Percentiles rank a stretch among this genome's conserved stretches.
Evolutionary conservation across 2,113 vertebrate genomes (phyloP).

Genomic region (Chroicocephalus ridibundus): DNA sequence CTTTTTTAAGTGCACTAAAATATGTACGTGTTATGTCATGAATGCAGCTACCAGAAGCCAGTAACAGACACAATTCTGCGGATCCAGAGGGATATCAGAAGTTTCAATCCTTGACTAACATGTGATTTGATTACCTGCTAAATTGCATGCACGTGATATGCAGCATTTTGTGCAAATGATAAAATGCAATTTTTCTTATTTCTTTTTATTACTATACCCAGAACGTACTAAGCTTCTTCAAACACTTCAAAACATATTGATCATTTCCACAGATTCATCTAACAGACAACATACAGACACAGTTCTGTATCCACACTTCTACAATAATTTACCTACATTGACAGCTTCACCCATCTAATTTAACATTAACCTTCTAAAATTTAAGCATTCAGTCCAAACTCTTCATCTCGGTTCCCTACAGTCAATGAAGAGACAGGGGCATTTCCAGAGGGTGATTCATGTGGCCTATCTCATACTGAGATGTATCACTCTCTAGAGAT

Average conservation of each 20-base stretch:
- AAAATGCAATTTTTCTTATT: neutral
- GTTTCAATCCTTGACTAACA: neutral
- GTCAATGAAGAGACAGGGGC: neutral
- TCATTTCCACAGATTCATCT: neutral
- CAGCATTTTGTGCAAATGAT: neutral
- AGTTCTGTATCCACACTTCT: neutral
- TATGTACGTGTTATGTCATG: neutral
- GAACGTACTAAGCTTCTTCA: neutral
- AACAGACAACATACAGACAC: rapidly evolving
- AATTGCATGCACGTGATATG: neutral
- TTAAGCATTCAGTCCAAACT: neutral
- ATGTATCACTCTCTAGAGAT: neutral
- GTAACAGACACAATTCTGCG: neutral
- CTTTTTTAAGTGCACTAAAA: neutral
- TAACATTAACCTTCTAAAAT: slow-evolving; percentile 15
- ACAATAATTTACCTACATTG: neutral
- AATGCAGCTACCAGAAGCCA: neutral
- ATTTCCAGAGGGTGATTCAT: slow-evolving; percentile 13
- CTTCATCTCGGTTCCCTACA: neutral
- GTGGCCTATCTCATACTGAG: neutral
- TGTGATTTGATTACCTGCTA: neutral
- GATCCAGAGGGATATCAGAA: neutral
- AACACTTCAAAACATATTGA: neutral
- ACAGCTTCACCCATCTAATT: neutral
- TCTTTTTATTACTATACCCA: neutral